Conservation (phyloP, 2,888 invertebrate species). For the Carterocephalus palaemon region DNA sequence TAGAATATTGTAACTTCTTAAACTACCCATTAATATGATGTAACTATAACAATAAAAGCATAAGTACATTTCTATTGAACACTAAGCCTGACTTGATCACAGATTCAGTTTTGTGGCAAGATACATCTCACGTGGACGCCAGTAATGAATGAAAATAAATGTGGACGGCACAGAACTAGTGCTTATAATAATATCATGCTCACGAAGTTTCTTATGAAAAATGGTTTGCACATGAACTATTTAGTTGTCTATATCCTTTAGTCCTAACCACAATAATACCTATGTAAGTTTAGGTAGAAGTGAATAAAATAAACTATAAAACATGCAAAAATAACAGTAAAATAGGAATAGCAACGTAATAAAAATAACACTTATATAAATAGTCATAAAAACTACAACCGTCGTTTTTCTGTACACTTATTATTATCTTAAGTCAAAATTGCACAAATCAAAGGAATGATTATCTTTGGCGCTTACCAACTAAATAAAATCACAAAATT, state of each 20-base stretch:
- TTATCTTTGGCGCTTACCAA: slow-evolving; percentile 71
- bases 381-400: slow-evolving; percentile 41
- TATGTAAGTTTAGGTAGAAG: slow-evolving; percentile 1
- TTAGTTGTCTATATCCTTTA: slow-evolving; percentile 34
- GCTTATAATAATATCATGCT: slow-evolving; percentile 7
- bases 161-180: slow-evolving; percentile 27
- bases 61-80: slow-evolving; percentile 43
- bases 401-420: slow-evolving; percentile 47
- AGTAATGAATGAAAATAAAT: slow-evolving; percentile 44
- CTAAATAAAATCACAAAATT: slow-evolving; percentile 61
- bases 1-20: too few species aligned
- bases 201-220: background rate
- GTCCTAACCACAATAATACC: slow-evolving; percentile 11
- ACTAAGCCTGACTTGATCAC: slow-evolving; percentile 54
- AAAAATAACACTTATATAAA: slow-evolving; percentile 48
- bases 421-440: slow-evolving; percentile 55
- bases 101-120: slow-evolving; percentile 66
- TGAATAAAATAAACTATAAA: slow-evolving; percentile 34
- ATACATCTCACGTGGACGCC: slow-evolving; percentile 29
- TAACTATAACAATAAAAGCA: slow-evolving; percentile 32
- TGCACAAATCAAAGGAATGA: slow-evolving; percentile 62
- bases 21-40: too few species aligned
- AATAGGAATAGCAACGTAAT: slow-evolving; percentile 40
- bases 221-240: too few species aligned
- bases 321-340: slow-evolving; percentile 50